Evolutionary conservation across 2,113 vertebrate genomes (phyloP).

Genomic region (Microtus oregoni): DNA sequence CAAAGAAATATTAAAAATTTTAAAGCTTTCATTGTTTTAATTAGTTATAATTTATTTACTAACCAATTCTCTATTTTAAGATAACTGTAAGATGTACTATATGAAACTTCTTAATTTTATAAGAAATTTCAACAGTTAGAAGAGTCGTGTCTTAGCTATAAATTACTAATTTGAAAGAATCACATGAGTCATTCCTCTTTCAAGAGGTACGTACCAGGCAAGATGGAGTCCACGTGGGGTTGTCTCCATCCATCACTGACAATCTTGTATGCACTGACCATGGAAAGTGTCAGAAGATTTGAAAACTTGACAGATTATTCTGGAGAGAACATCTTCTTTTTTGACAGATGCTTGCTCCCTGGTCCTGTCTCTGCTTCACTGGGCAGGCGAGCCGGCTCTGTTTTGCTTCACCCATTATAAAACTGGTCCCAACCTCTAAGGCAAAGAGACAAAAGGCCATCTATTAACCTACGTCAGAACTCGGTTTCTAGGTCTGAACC

Average conservation of each 20-base stretch:
- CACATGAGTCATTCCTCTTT: neutral
- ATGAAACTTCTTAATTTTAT: neutral
- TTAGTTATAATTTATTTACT: neutral
- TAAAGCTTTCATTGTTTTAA: neutral
- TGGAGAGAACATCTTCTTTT: constrained; percentile 82
- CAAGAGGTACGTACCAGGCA: neutral
- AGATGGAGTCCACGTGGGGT: constrained; percentile 49
- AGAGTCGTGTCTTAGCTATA: neutral
- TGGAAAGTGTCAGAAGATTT: constrained; percentile 83
- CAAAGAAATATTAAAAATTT: neutral
- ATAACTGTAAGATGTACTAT: neutral
- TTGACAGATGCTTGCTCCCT: constrained; percentile 85
- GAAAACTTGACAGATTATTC: constrained; percentile 86
- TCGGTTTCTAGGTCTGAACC: constrained; percentile 65
- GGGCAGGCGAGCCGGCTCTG: constrained; percentile 79
- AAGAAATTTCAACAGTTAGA: neutral
- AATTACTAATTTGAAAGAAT: neutral
- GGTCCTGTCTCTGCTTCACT: constrained; percentile 84
- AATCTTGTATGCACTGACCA: constrained; percentile 82
- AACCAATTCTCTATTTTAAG: neutral
- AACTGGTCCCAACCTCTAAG: constrained; percentile 84
- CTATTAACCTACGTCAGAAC: constrained; percentile 84
- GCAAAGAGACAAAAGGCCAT: constrained; percentile 89
- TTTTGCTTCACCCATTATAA: constrained; percentile 85
- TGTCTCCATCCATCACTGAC: constrained; percentile 75